Conservation (phyloP, 1,140 invertebrate genomes). For the Ptiloglossa arizonensis region DNA sequence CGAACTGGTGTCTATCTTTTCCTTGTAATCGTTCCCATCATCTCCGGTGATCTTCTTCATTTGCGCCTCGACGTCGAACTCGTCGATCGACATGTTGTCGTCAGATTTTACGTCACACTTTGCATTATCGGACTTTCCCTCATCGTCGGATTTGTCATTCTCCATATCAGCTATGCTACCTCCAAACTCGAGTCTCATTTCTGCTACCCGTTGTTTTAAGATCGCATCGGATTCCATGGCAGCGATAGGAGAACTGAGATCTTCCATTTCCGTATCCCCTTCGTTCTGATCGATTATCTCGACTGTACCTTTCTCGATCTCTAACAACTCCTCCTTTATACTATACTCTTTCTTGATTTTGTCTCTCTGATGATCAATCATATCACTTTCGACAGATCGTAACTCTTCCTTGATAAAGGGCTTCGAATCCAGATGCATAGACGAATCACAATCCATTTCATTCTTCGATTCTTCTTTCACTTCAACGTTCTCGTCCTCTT, state of each 20-base stretch:
- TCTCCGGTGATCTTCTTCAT: constrained; percentile 80
- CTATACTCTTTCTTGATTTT: background rate
- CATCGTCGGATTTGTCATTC: constrained; percentile 52
- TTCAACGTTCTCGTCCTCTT: background rate
- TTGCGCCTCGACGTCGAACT: constrained; percentile 79
- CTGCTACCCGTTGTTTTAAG: constrained; percentile 77
- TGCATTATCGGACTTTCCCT: constrained; percentile 28
- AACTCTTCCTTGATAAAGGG: constrained; percentile 46
- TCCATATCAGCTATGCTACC: constrained; percentile 65
- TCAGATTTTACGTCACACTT: constrained; percentile 57
- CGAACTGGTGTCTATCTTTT: constrained; percentile 70
- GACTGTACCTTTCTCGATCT: constrained; percentile 67
- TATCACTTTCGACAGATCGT: background rate
- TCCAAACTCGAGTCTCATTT: constrained; percentile 80
- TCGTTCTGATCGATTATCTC: constrained; percentile 77
- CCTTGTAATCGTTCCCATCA: constrained; percentile 78
- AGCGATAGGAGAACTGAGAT: constrained; percentile 74
- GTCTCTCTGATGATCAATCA: background rate
- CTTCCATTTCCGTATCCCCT: constrained; percentile 71
- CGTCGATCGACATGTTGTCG: constrained; percentile 74
- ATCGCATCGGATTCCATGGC: constrained; percentile 77
- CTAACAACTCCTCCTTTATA: constrained; percentile 41
- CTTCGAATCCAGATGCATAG: constrained; percentile 1
- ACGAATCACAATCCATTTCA: constrained; percentile 34
- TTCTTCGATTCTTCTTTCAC: constrained; percentile 38